Base-by-base conservation (phyloP, 2,113 vertebrate species). In the Cyanistes caeruleus region DNA sequence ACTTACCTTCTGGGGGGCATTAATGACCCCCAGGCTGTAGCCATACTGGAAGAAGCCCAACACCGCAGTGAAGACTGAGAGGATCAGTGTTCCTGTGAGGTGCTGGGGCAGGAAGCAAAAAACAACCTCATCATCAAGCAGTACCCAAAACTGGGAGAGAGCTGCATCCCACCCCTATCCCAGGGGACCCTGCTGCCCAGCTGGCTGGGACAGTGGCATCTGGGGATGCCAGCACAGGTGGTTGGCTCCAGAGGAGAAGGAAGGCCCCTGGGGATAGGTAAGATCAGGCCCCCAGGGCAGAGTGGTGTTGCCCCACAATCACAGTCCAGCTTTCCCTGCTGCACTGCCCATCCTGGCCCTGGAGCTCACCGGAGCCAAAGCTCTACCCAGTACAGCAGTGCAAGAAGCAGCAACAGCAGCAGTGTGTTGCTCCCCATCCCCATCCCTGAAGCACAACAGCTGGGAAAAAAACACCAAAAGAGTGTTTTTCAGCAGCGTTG, bases 11-110 rank as follows among this genome's bases (percentile, higher is more conserved):
- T 99, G 99, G 7, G 99, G 99, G 18, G 99, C 99, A 0, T 99
- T 99, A 96, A 99, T 99, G 88, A 99, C 99, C 28, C 99, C 99
- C 31, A 99, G 93, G 86, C 99, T 98, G 95, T 99, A 99, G 63
- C 99, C 99, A 3, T 97, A 99, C 96, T 99, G 99, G 93, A 99
- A 98, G 67, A 99, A 99, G 18, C 99, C 98, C 51, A 99, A 96
- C 16, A 97, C 97, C 0, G 99, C 98, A 0, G 99, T 98, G 94
- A 99, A 98, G 86, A 99, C 99, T 0, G 99, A 98, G 58, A 99
- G 79, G 44, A 98, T 58, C 83, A 99, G 92, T 1, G 98, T 99
- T 44, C 98, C 97, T 0, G 99, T 99, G 62, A 99, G 89, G 95
- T 99, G 98, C 98, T 98, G 97, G 23, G 88, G 83, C 51, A 90